Base-by-base conservation (phyloP, 2,888 invertebrate genomes). In the Acanthococcus lagerstroemiae region DNA sequence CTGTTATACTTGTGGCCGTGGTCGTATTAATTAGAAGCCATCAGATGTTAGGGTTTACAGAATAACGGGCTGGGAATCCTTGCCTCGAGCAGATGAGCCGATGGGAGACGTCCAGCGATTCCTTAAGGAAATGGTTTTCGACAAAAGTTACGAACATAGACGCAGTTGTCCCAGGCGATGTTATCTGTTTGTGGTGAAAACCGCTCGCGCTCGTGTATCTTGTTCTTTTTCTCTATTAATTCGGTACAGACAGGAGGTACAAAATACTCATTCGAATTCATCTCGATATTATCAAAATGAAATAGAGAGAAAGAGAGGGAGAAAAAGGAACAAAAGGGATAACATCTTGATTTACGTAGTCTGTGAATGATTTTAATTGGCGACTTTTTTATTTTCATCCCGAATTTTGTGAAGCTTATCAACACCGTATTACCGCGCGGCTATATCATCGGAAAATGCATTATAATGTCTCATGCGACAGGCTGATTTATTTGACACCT, bases 261-360 rank as follows among this genome's bases (percentile, higher is more conserved):
- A 30, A n/a, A 61, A 61, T 48, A 27, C 21, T n/a, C n/a, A 50
- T 52, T 52, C 22, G 22, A 30, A 46, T 30, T 26, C 12, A 48
- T 27, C 48, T 61, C 37, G 61, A 61, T 52, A 12, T 17, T 27
- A 50, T 52, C 37, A 5, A 22, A 30, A 52, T 30, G 24, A 37
- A 61, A 61, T 24, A 50, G 21, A 27, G 19, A 27, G 21, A 46
- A 12, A 15, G 26, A n/a, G 27, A 15, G 21, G 26, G 19, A 26
- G 12, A 61, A 37, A 52, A 50, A 45, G 19, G 45, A 26, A 58
- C 46, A 58, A 7, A 58, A 61, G 15, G 61, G 61, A 61, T 61
- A 61, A 61, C 61, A 61, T 61, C 61, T 61, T 61, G 61, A 61
- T 61, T 61, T 61, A 61, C 61, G 61, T 22, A 25, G 61, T 24